A percentile compares a stretch with the other conserved stretches of the same genome.
phyloP scores from a whole-genome alignment of 2,113 vertebrate genomes.

The Nothoprocta perdicaria region DNA sequence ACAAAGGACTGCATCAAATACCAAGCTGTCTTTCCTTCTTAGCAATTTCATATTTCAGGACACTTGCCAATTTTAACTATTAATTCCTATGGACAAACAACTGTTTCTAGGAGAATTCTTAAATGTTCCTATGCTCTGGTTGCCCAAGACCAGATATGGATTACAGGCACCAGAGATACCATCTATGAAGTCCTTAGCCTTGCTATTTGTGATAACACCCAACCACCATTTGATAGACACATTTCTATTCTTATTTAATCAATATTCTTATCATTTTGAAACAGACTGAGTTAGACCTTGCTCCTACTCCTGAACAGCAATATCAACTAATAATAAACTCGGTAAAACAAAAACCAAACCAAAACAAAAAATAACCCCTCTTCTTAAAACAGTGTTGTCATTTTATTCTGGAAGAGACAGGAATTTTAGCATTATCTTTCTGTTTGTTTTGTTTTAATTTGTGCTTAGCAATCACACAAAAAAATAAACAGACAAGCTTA shows the following conservation, averaged over 20 bases:
- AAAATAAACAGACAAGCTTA: neutral
- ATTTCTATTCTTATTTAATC: neutral
- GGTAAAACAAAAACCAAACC: neutral
- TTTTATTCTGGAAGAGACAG: neutral
- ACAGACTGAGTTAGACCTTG: fast-evolving
- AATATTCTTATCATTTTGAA: neutral
- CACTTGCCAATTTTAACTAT: neutral
- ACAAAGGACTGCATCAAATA: neutral
- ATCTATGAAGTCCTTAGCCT: neutral
- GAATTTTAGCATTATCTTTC: neutral
- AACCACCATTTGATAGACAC: fast-evolving
- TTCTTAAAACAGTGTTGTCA: neutral
- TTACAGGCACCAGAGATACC: fast-evolving
- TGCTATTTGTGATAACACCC: neutral
- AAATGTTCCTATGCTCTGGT: neutral
- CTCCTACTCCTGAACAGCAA: neutral
- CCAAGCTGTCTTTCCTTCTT: neutral
- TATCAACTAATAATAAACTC: neutral
- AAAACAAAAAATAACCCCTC: neutral
- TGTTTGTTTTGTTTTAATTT: neutral
- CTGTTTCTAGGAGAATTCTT: neutral
- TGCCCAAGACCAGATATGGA: neutral
- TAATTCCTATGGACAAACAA: neutral
- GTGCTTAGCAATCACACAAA: neutral
- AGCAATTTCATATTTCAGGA: neutral